Evolutionary conservation across 1,140 invertebrate species (phyloP), one percentile per base, ranked within the genome.

Genomic region (Drosophila seguyi): DNA sequence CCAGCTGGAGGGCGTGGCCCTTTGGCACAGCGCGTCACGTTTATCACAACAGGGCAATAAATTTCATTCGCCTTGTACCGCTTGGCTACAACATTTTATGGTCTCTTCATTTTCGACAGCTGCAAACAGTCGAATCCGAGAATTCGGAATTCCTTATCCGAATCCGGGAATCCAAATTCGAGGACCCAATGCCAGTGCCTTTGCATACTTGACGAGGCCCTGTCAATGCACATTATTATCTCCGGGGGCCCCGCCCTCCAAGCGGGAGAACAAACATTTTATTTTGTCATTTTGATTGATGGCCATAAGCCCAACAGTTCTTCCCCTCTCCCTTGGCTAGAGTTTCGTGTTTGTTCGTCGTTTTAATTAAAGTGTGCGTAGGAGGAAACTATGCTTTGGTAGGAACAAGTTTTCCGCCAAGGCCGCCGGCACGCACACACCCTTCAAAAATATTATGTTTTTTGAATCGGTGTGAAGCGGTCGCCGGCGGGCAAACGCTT

Each of bases 231-330:
- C 76, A 84, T 87, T 74, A 90, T 76, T 75, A 84, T 72, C 73
- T 69, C 53, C 65, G 38, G 22, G n/a, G 22, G 20, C n/a, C 11
- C 25, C 44, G 27, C 25, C 45, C 45, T 16, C 29, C 6, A 5
- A 8, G 2, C 42, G 20, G 34, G 6, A 16, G 52, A 76, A 85
- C 85, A 88, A 88, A 85, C 86, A 90, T 88, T 90, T 88, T 81
- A 85, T 88, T 88, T 90, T 68, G 79, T 82, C 77, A 88, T 81
- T 87, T 88, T 88, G 85, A 88, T 90, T 88, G 86, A 88, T 88
- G 85, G 85, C 69, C 86, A 81, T 90, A 79, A 81, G 81, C 62
- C 76, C 80, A 81, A 90, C 78, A 79, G 71, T 81, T 29, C 47
- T 3, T 67, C 58, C 45, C 36, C 31, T 14, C 20, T 42, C 16